Conservation (phyloP, 2,888 invertebrate genomes). For the Elysia crispata region DNA sequence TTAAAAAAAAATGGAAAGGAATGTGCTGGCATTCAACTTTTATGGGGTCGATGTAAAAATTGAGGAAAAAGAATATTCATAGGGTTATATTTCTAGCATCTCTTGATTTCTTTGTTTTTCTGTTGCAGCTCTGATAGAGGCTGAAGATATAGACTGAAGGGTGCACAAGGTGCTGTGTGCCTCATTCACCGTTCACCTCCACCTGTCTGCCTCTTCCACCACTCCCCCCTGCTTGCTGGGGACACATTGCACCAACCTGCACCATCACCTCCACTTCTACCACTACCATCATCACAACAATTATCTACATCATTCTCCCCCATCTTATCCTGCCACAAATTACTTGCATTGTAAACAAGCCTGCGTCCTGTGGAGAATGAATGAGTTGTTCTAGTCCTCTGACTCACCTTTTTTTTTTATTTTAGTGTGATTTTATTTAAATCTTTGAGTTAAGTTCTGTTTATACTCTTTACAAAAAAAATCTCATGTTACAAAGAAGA, state of each 20-base stretch:
- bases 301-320: background rate
- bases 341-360: background rate
- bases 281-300: background rate
- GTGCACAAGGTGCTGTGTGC: slow-evolving; percentile 14
- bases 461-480: too few relatives aligned
- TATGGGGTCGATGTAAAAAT: too few relatives aligned
- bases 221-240: slow-evolving; percentile 18
- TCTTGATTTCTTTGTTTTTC: background rate
- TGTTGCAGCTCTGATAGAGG: slow-evolving; percentile 58
- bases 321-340: background rate
- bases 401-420: too few relatives aligned
- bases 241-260: slow-evolving; percentile 22
- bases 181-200: slow-evolving; percentile 6
- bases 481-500: too few relatives aligned
- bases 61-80: too few relatives aligned
- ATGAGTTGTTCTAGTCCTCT: too few relatives aligned
- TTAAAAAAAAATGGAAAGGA: too few relatives aligned
- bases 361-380: background rate
- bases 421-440: too few relatives aligned
- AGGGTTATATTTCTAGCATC: too few relatives aligned
- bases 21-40: too few relatives aligned
- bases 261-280: background rate
- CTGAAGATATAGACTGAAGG: slow-evolving; percentile 57
- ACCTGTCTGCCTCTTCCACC: background rate
- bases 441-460: too few relatives aligned